Evolutionary conservation across 2,888 invertebrate genomes (phyloP).

Genomic region (Embidobia sp.): DNA sequence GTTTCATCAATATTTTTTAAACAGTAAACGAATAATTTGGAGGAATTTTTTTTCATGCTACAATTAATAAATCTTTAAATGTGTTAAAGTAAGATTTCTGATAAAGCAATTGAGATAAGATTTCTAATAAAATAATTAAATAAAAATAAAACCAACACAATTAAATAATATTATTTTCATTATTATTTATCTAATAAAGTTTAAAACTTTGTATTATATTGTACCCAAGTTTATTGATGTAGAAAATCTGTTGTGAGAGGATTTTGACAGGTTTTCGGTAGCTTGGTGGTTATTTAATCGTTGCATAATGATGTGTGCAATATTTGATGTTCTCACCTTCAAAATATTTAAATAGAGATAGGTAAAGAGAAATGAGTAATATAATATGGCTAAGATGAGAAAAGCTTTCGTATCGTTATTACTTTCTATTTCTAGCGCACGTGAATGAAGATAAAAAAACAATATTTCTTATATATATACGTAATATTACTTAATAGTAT

Average conservation of each 20-base stretch:
- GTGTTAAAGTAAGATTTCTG: no score
- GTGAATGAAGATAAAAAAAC: slow-evolving; percentile 1
- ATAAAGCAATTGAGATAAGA: no score
- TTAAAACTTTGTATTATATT: no score
- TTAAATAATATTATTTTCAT: no score
- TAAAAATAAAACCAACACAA: no score
- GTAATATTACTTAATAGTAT: not conserved
- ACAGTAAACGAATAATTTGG: no score
- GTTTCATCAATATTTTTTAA: no score
- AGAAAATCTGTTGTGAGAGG: not conserved
- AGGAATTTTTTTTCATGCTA: no score
- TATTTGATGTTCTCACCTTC: slow-evolving; percentile 13
- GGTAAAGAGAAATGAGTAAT: slow-evolving; percentile 24
- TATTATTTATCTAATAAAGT: no score
- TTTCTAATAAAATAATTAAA: no score
- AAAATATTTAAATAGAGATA: slow-evolving; percentile 28
- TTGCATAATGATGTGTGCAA: slow-evolving; percentile 24
- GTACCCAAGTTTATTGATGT: no score
- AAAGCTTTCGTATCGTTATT: slow-evolving; percentile 16
- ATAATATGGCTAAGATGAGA: slow-evolving; percentile 10
- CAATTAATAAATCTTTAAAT: no score
- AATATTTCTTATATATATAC: slow-evolving; percentile 8
- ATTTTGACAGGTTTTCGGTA: slow-evolving; percentile 2
- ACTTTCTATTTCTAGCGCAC: slow-evolving; percentile 14
- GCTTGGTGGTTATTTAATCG: slow-evolving; percentile 2